Percentiles rank a stretch among this genome's conserved stretches.
Evolutionary conservation across 2,797 vertebrate species (phyloP).

Genomic region (Danio aesculapii): DNA sequence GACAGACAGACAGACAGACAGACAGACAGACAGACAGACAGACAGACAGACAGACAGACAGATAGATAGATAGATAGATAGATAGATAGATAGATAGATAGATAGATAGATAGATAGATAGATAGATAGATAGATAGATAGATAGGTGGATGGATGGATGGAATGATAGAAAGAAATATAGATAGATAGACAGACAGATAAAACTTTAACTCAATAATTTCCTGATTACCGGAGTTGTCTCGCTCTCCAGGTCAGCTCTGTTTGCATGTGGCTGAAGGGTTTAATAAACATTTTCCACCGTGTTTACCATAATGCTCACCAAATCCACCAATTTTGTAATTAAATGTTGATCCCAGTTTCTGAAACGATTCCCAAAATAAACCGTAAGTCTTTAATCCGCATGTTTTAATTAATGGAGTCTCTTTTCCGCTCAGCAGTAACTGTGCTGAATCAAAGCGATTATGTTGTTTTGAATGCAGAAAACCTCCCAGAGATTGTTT

Average conservation of each 20-base stretch:
- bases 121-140: no score
- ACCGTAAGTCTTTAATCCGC: constrained; percentile 17
- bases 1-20: no score
- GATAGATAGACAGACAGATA: background rate
- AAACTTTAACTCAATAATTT: background rate
- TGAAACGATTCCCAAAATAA: constrained; percentile 36
- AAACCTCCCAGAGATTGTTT: constrained; percentile 5
- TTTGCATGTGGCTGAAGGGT: background rate
- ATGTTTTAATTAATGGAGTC: constrained; percentile 16
- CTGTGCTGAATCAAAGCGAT: constrained; percentile 29
- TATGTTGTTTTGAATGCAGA: constrained; percentile 11
- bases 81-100: no score
- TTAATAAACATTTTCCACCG: constrained; percentile 19
- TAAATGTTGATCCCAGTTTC: constrained; percentile 37
- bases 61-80: no score
- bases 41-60: no score
- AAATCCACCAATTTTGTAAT: constrained; percentile 34
- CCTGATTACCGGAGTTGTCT: background rate
- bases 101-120: no score
- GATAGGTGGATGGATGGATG: no score
- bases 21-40: no score
- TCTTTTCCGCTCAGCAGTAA: background rate
- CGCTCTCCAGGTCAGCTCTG: background rate
- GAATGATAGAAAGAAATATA: no score
- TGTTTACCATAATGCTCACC: background rate